Evolutionary conservation across 2,113 vertebrate species (phyloP).

Genomic region (Cettia cetti): DNA sequence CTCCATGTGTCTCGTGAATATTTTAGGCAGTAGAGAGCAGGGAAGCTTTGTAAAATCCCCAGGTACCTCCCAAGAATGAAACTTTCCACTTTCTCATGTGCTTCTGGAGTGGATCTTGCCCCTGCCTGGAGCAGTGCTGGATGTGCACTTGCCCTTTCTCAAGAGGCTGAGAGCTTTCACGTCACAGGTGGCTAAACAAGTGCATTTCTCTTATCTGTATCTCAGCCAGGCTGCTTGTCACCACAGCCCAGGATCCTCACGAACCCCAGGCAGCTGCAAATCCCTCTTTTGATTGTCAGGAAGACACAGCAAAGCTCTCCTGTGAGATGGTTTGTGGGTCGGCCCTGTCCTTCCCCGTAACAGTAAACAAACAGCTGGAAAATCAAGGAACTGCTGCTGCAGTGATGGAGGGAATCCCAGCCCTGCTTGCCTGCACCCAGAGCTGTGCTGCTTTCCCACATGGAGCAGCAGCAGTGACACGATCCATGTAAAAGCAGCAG

Average conservation of each 20-base stretch:
- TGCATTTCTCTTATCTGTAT: not conserved
- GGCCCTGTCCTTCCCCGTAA: not conserved
- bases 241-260: not conserved
- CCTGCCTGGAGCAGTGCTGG: not conserved
- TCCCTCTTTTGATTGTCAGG: not conserved
- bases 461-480: accelerated
- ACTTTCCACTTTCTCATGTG: not conserved
- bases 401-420: accelerated
- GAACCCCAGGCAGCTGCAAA: not conserved
- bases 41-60: not conserved
- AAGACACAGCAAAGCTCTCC: not conserved
- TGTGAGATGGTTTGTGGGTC: accelerated
- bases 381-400: not conserved
- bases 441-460: not conserved
- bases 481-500: not conserved
- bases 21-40: not conserved
- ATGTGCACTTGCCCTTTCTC: not conserved
- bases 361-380: not conserved
- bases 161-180: not conserved
- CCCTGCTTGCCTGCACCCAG: not conserved
- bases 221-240: not conserved
- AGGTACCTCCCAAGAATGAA: not conserved
- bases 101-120: not conserved
- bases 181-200: not conserved
- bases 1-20: accelerated